A percentile compares a stretch with the other conserved stretches of the same genome.
These are phyloP conservation scores for Orthonevra nobilis DNA, from an alignment of 2,888 invertebrate genomes.

Conservation along the genomic window DNA sequence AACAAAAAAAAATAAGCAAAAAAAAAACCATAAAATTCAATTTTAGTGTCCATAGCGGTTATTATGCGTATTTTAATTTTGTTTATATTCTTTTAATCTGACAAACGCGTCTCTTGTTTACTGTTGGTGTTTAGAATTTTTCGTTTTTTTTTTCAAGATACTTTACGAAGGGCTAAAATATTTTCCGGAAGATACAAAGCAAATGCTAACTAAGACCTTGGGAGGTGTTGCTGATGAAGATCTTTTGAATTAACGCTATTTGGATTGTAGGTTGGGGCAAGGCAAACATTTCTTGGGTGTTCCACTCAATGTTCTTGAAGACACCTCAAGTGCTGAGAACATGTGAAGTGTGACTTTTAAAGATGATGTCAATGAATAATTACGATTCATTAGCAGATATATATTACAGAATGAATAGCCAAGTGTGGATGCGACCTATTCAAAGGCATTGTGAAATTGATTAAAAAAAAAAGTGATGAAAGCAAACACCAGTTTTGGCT, in stretches of 20 bases:
- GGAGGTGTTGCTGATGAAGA: neutral
- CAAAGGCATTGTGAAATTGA: slow-evolving; percentile 10
- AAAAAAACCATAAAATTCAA: no score
- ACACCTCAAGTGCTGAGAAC: neutral
- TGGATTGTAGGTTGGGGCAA: no score
- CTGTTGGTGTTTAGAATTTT: no score
- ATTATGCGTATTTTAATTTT: neutral
- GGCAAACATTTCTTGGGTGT: no score
- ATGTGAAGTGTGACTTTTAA: slow-evolving; percentile 26
- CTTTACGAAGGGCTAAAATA: no score
- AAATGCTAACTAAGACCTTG: no score
- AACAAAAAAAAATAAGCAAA: slow-evolving; percentile 28
- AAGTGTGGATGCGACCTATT: slow-evolving; percentile 9
- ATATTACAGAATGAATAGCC: no score
- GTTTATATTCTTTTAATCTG: neutral
- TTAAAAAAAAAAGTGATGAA: no score
- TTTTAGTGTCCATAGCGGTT: slow-evolving; percentile 1
- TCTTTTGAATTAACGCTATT: neutral
- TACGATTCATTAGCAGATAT: slow-evolving; percentile 12
- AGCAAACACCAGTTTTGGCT: no score
- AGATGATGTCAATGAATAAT: slow-evolving; percentile 8
- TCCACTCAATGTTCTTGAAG: neutral
- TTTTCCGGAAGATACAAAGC: no score
- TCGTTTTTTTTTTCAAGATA: no score
- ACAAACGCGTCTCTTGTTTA: no score